Evolutionary conservation across 2,888 invertebrate species (phyloP).

Genomic region (Erpobdella octoculata): DNA sequence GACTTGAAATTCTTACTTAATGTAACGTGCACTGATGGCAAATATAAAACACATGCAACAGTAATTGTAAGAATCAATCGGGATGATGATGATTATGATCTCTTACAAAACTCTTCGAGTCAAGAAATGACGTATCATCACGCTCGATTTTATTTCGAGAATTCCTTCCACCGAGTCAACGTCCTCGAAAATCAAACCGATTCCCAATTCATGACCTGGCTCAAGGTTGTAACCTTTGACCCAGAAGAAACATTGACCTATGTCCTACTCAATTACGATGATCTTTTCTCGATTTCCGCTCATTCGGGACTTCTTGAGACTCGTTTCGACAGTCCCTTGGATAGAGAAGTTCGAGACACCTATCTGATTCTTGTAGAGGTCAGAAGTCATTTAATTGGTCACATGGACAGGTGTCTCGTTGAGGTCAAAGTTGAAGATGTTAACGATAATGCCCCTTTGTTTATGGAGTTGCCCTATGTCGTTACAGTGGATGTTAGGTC

Average conservation of each 20-base stretch:
- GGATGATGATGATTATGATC: too few relatives aligned
- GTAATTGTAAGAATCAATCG: background rate
- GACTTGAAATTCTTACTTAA: background rate
- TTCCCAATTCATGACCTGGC: background rate
- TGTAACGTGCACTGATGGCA: background rate
- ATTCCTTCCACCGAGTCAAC: background rate
- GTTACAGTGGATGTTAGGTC: background rate
- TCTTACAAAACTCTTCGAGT: background rate
- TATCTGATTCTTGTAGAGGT: background rate
- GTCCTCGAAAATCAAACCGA: background rate
- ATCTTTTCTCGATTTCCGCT: background rate
- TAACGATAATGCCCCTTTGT: background rate
- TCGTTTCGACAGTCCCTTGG: background rate
- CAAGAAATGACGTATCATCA: background rate
- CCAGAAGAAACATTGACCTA: background rate
- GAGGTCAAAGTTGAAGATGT: background rate
- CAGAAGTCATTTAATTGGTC: background rate
- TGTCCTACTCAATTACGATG: background rate
- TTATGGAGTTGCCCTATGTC: background rate
- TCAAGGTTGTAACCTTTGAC: background rate
- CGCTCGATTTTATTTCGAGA: background rate
- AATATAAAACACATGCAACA: background rate
- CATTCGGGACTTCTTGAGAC: background rate
- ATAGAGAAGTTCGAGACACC: background rate
- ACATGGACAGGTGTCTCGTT: background rate